A percentile compares a stretch with the other conserved stretches of the same genome.
Conservation (phyloP, 2,888 invertebrate genomes). For the Octodonta nipae region DNA sequence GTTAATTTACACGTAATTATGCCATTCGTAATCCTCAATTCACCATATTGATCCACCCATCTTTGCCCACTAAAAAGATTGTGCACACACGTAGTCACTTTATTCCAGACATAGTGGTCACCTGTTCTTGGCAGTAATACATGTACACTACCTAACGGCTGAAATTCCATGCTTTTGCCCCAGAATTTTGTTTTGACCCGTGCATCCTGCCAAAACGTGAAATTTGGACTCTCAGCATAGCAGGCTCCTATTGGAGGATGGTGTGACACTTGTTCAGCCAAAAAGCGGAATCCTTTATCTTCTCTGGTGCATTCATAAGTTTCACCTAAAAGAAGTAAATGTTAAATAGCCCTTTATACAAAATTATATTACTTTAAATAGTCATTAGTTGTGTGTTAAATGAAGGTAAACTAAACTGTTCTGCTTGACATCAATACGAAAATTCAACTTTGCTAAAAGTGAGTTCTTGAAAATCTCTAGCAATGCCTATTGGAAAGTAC, state of each 20-base stretch:
- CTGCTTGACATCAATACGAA: too few relatives aligned
- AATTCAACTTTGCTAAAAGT: too few relatives aligned
- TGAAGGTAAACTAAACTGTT: too few relatives aligned
- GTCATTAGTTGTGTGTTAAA: too few relatives aligned
- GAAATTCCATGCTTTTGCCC: slow-evolving; percentile 84
- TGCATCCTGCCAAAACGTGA: slow-evolving; percentile 71
- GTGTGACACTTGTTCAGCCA: slow-evolving; percentile 71
- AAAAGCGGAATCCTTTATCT: slow-evolving; percentile 55
- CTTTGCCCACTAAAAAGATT: slow-evolving; percentile 70
- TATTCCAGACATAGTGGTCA: slow-evolving; percentile 65
- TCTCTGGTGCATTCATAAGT: slow-evolving; percentile 69
- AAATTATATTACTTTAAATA: too few relatives aligned
- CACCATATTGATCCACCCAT: slow-evolving; percentile 80
- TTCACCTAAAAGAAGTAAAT: slow-evolving; percentile 44
- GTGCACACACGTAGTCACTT: slow-evolving; percentile 75
- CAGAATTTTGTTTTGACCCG: slow-evolving; percentile 78
- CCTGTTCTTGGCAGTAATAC: slow-evolving; percentile 47
- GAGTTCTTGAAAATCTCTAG: too few relatives aligned
- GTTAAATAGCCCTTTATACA: too few relatives aligned
- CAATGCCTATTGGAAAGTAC: too few relatives aligned
- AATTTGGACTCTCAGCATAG: slow-evolving; percentile 62
- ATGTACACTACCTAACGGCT: slow-evolving; percentile 60
- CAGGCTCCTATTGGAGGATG: slow-evolving; percentile 76
- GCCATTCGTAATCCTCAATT: slow-evolving; percentile 54
- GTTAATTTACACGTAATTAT: slow-evolving; percentile 62